phyloP scores from a whole-genome alignment of 1,140 invertebrate species.

The Drosophila repleta region DNA sequence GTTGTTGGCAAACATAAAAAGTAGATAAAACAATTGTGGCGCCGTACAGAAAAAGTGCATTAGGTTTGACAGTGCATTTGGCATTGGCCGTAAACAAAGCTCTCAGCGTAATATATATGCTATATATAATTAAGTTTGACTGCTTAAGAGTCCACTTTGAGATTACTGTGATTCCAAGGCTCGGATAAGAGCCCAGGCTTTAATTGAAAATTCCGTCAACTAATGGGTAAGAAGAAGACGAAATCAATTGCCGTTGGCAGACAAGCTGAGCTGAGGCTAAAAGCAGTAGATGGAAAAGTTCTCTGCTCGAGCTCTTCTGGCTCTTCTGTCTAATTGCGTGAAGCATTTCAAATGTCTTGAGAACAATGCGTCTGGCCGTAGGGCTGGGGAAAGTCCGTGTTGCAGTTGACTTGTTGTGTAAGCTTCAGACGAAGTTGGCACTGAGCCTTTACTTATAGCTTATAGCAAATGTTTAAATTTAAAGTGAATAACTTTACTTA shows the following conservation, averaged over 20 bases:
- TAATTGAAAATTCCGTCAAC: constrained; percentile 31
- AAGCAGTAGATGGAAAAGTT: constrained; percentile 1
- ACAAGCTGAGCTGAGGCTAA: constrained; percentile 36
- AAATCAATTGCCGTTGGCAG: constrained; percentile 25
- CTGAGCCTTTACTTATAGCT: too few relatives aligned
- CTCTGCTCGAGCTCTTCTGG: too few relatives aligned
- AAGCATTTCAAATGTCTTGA: constrained; percentile 32
- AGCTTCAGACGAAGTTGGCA: too few relatives aligned
- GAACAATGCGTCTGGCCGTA: constrained; percentile 12
- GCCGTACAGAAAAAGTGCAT: constrained; percentile 38
- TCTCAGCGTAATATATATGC: neutral
- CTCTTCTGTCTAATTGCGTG: constrained; percentile 39
- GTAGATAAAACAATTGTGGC: constrained; percentile 57
- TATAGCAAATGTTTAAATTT: too few relatives aligned
- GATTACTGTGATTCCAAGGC: constrained; percentile 6
- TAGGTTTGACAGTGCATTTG: constrained; percentile 46
- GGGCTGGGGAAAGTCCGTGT: constrained; percentile 19
- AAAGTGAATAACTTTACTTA: too few relatives aligned
- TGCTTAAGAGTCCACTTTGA: constrained; percentile 1
- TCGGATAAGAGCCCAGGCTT: constrained; percentile 3
- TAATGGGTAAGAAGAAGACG: neutral
- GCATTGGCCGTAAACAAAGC: constrained; percentile 13
- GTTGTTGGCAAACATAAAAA: constrained; percentile 22
- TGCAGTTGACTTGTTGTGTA: neutral
- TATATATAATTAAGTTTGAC: constrained; percentile 16